Conservation (phyloP, 2,113 vertebrate species). For the Falcunculus frontatus region DNA sequence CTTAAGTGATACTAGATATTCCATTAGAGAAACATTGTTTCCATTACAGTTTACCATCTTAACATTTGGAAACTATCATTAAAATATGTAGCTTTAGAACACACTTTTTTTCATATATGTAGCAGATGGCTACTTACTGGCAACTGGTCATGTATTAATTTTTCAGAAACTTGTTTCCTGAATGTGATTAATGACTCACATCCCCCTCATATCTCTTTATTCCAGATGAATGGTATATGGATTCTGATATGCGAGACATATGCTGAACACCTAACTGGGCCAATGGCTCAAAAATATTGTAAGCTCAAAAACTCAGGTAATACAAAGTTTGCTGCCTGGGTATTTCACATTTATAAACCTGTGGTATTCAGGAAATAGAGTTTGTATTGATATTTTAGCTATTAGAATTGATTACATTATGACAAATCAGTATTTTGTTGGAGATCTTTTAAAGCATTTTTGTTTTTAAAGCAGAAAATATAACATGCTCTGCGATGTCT, state of each 20-base stretch:
- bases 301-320: constrained; percentile 3
- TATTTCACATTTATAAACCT: constrained; percentile 1
- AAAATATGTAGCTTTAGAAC: constrained; percentile 17
- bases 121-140: constrained; percentile 51
- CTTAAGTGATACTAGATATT: neutral
- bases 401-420: neutral
- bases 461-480: neutral
- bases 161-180: constrained; percentile 49
- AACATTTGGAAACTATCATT: constrained; percentile 33
- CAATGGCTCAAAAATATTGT: neutral
- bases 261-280: neutral
- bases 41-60: constrained; percentile 21
- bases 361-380: neutral
- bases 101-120: neutral
- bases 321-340: neutral
- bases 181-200: constrained; percentile 51
- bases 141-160: constrained; percentile 41
- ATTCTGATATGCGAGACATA: constrained; percentile 23
- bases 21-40: constrained; percentile 29
- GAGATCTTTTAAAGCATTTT: neutral
- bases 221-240: constrained; percentile 7
- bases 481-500: neutral
- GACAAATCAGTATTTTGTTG: neutral
- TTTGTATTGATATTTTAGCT: neutral
- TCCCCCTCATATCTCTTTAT: constrained; percentile 7